Evolutionary conservation across 1,140 invertebrate species (phyloP), one percentile per base, ranked within the genome.

Genomic region (Ceratina japonica): DNA sequence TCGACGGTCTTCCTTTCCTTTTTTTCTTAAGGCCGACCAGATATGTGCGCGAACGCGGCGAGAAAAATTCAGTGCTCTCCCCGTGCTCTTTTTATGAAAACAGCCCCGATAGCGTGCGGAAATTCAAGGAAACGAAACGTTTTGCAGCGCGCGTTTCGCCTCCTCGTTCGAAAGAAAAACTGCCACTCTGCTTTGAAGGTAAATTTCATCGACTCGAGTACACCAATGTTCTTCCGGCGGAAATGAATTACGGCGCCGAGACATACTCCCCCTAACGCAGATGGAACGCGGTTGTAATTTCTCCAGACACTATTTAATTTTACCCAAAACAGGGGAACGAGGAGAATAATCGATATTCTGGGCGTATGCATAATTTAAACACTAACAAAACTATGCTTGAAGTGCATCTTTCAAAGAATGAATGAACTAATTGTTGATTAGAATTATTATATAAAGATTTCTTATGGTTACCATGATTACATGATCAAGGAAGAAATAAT

Each of bases 61-160:
- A 15, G 64, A 51, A 63, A 71, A 71, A 63, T 54, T 63, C 58
- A 63, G 49, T 27, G 37, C 16, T 37, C 15, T n/a, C 20, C 12
- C 13, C 16, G 7, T 22, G 37, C 7, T 69, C n/a, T 3, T 69
- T 77, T 70, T 61, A 16, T 51, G 27, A 31, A 44, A 77, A 52
- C 27, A 15, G 49, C 13, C 2, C n/a, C 18, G 22, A 76, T 61
- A 70, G 13, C 18, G 10, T 4, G 20, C 16, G 56, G 56, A 51
- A 61, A 70, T 76, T 61, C 37, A 49, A 61, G 56, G n/a, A 51
- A 44, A 27, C n/a, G 66, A 68, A 51, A 69, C n/a, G 27, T 71
- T 54, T 24, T 18, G 49, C 12, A 5, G 64, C 22, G 8, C 37
- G 27, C 16, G 16, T n/a, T 56, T 37, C 18, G 24, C 16, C 44